Percentiles rank a stretch among this genome's conserved stretches.
Conservation (phyloP, 2,888 invertebrate genomes). For the Chrysotoxum bicinctum region DNA sequence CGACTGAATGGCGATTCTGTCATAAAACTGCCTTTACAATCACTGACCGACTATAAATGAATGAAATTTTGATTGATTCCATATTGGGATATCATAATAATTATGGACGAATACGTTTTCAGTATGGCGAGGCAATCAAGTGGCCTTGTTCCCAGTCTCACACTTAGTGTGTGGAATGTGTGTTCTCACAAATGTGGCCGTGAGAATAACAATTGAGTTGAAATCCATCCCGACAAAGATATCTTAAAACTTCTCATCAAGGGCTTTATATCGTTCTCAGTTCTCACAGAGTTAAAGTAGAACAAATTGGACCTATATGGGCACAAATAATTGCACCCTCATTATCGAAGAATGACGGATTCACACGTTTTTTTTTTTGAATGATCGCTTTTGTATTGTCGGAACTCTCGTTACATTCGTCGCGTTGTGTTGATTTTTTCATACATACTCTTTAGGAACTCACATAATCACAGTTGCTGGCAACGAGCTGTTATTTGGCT, state of each 20-base stretch:
- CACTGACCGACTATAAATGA: slow-evolving; percentile 18
- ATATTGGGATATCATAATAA: slow-evolving; percentile 37
- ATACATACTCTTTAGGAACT: neutral
- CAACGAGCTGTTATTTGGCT: slow-evolving; percentile 16
- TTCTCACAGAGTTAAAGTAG: slow-evolving; percentile 2
- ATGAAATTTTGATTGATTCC: slow-evolving; percentile 56
- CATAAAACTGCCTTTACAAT: slow-evolving; percentile 9
- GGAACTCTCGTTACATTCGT: slow-evolving; percentile 3
- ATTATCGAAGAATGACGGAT: slow-evolving; percentile 60
- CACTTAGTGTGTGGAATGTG: slow-evolving; percentile 42
- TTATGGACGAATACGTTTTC: neutral
- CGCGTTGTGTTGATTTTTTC: slow-evolving; percentile 16
- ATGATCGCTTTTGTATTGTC: neutral
- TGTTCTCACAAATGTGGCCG: slow-evolving; percentile 38
- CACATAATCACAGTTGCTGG: slow-evolving; percentile 1
- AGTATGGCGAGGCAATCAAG: slow-evolving; percentile 22
- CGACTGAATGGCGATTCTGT: neutral
- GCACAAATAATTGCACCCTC: slow-evolving; percentile 66
- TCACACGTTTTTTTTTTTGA: slow-evolving; percentile 66
- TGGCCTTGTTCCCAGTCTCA: slow-evolving; percentile 56
- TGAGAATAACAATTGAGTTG: slow-evolving; percentile 50
- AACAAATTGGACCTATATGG: slow-evolving; percentile 58
- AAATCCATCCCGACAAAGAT: neutral
- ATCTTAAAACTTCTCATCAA: slow-evolving; percentile 3
- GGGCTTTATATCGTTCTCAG: slow-evolving; percentile 42